Evolutionary conservation across 2,797 vertebrate species (phyloP), one percentile per base, ranked within the genome.

Genomic region (Microtus agrestis): DNA sequence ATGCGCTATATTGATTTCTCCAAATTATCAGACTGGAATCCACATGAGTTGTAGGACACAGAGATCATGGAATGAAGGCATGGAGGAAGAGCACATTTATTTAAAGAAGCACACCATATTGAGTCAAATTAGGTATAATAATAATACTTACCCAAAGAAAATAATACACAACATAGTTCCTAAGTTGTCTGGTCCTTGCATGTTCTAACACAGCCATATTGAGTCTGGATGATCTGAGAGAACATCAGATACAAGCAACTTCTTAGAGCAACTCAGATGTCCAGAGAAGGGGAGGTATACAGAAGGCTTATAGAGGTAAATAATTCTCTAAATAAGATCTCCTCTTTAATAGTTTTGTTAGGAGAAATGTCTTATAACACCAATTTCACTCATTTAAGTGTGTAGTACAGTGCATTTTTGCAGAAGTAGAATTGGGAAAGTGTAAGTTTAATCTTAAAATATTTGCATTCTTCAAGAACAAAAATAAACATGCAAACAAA

Each of bases 261-360:
- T 69, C 81, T 81, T 63, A 21, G 10, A 51, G 6, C 4, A n/a
- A 5, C 13, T 8, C 15, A 77, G 29, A 89, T 94, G 63, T 43
- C 61, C 74, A 65, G 69, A 89, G 95, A 93, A 89, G 71, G 61
- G 78, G 95, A 56, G 92, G 43, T 6, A 0, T 2, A 81, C 40
- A 65, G 89, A 78, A 81, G 93, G 94, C 48, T 79, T 71, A 74
- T 91, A 97, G 90, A 94, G 89, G 87, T n/a, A 91, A 74, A 40
- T 48, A 13, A 87, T 97, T 73, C 61, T 87, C 93, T 89, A 93
- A 90, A 90, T 92, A 91, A 79, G 74, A 19, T 69, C 7, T 82
- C 37, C 34, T 12, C 9, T 43, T 74, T 46, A 17, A 7, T 0
- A 69, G 34, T 14, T 71, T 69, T 63, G 13, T 43, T 31, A 46